These are phyloP conservation scores for Eupithecia tripunctaria DNA, from an alignment of 2,888 invertebrate species.

Conservation along the genomic window DNA sequence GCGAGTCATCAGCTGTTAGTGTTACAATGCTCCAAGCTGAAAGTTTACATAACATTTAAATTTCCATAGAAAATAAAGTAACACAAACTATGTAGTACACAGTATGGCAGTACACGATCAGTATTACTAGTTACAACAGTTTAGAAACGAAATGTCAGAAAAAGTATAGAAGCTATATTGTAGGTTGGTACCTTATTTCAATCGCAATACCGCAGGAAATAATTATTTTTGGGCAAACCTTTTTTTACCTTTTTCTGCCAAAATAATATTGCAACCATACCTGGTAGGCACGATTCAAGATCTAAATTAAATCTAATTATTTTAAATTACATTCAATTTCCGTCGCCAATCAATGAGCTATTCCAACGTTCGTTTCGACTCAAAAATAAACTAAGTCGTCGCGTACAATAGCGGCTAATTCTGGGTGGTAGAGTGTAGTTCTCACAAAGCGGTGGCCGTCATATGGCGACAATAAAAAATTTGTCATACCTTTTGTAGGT, in stretches of 20 bases:
- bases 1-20: no score
- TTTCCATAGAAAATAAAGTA: no score
- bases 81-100: no score
- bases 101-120: no score
- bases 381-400: conserved; percentile 48
- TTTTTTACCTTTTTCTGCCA: background rate
- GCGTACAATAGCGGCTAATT: conserved; percentile 69
- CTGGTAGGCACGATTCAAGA: background rate
- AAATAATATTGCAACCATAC: background rate
- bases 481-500: background rate
- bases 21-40: no score
- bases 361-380: conserved; percentile 32
- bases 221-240: background rate
- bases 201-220: no score
- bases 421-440: conserved; percentile 42
- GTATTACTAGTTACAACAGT: background rate
- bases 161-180: no score
- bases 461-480: conserved; percentile 41
- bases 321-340: conserved; percentile 39
- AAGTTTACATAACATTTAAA: no score
- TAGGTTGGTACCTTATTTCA: no score
- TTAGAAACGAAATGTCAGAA: no score
- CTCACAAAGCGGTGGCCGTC: background rate
- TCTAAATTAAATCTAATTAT: conserved; percentile 13
- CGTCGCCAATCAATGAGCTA: conserved; percentile 29